A percentile compares a stretch with the other conserved stretches of the same genome.
Evolutionary conservation across 92 coral and sea anemone genomes (phyloP).

Genomic region (Paragorgia papillata): DNA sequence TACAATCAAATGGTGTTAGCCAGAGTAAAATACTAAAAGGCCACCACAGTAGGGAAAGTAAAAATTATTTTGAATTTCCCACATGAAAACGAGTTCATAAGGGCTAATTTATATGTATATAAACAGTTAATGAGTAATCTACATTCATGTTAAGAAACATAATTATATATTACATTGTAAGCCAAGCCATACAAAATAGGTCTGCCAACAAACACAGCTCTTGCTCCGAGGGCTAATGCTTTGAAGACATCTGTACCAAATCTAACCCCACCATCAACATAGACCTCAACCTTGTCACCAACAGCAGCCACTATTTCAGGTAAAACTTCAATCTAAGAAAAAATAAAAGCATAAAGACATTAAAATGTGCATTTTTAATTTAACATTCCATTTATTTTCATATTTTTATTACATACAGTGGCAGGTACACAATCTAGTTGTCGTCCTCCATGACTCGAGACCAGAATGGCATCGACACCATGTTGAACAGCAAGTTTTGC

Average conservation of each 20-base stretch:
- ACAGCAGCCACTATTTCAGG: constrained; percentile 52
- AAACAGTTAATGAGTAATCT: too few relatives aligned
- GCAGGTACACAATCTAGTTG: constrained; percentile 80
- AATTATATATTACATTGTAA: constrained; percentile 19
- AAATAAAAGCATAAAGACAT: background rate
- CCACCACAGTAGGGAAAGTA: too few relatives aligned
- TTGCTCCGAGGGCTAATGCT: constrained; percentile 55
- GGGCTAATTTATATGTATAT: too few relatives aligned
- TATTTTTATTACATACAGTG: too few relatives aligned
- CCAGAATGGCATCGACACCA: constrained; percentile 76
- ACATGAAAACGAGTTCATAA: too few relatives aligned
- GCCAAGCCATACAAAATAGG: constrained; percentile 52
- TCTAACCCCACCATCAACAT: constrained; percentile 50
- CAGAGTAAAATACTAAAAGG: too few relatives aligned
- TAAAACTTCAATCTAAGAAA: constrained; percentile 43
- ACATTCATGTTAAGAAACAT: too few relatives aligned
- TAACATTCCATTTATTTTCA: too few relatives aligned
- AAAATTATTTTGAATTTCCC: too few relatives aligned
- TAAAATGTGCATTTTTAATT: too few relatives aligned
- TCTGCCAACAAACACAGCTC: constrained; percentile 53
- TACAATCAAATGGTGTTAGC: too few relatives aligned
- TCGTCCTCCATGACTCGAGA: constrained; percentile 84
- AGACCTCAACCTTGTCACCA: constrained; percentile 35
- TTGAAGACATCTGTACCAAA: constrained; percentile 49
- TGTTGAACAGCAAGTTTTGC: constrained; percentile 69